A percentile compares a stretch with the other conserved stretches of the same genome.
Evolutionary conservation across 2,888 invertebrate genomes (phyloP).

Genomic region (Thera obeliscata): DNA sequence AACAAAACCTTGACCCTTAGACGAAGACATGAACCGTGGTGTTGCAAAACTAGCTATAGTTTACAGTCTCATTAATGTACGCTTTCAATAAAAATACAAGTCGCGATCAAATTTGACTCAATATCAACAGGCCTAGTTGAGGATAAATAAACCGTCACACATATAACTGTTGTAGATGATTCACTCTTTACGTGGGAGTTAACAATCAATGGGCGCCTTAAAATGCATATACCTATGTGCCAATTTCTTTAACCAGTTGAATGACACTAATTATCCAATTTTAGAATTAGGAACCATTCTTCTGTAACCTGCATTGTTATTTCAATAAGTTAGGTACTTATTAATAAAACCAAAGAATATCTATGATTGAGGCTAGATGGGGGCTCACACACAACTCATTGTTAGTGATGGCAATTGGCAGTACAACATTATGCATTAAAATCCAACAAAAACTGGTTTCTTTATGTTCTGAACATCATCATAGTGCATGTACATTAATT

Average conservation of each 20-base stretch:
- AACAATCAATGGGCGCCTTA: conserved; percentile 34
- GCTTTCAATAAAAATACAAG: conserved; percentile 35
- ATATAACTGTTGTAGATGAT: conserved; percentile 47
- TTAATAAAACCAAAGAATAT: conserved; percentile 11
- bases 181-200: conserved; percentile 52
- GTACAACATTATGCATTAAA: conserved; percentile 40
- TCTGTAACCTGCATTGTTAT: neutral
- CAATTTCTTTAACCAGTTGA: conserved; percentile 30
- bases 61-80: conserved; percentile 41
- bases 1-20: conserved; percentile 41
- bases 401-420: conserved; percentile 53
- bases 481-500: conserved; percentile 30
- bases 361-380: conserved; percentile 2
- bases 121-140: conserved; percentile 42
- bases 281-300: conserved; percentile 3
- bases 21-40: conserved; percentile 31
- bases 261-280: conserved; percentile 14
- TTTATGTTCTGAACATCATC: conserved; percentile 62
- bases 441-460: conserved; percentile 38
- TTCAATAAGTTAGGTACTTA: neutral
- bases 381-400: conserved; percentile 51
- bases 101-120: conserved; percentile 50
- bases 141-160: conserved; percentile 32
- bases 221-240: conserved; percentile 25
- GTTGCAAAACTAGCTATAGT: conserved; percentile 37